Evolutionary conservation across 1,140 invertebrate genomes (phyloP), one percentile per base, ranked within the genome.

Genomic region (Drosophila willistoni): DNA sequence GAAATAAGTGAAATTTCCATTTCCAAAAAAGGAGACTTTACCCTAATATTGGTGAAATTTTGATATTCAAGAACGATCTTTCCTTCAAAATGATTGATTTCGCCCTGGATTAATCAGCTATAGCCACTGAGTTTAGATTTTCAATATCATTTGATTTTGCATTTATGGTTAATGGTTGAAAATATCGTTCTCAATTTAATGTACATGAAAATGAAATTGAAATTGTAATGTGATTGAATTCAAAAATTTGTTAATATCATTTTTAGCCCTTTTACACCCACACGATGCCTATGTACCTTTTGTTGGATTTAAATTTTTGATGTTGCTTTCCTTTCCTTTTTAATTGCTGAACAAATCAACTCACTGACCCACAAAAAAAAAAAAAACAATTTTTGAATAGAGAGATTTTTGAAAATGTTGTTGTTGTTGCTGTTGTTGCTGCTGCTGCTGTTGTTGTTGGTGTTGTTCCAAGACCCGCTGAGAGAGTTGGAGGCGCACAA

Each of bases 341-440:
- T 86, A 86, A 86, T 87, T 86, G 76, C 77, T 77, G 83, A 64
- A 73, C 83, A 79, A 44, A 41, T 56, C 51, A 42, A 63, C 51
- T 55, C 34, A 66, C 59, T 86, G 82, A 87, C 82, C 83, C 64
- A 86, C 63, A 86, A 86, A 86, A 29, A 77, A 56, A 25, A 76
- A 86, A 86, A 85, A 29, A 77, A 56, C 6, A 10, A 29, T 33
- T 59, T 73, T 47, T 51, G 42, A 70, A 78, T 64, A 68, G 68
- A 77, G 72, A 68, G 71, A n/a, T 44, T 63, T 74, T 64, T 57
- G 60, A n/a, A 73, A 47, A 47, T 19, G 44, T 47, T 17, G 17
- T 9, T 19, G 44, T 17, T 47, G 19, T 22, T 22, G 19, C 2
- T 22, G 19, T 2, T 22, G 19, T 2, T 22, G 42, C 7, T 44